Evolutionary conservation across 1,140 invertebrate species (phyloP), one percentile per base, ranked within the genome.

Genomic region (Heliconius eleuchia): DNA sequence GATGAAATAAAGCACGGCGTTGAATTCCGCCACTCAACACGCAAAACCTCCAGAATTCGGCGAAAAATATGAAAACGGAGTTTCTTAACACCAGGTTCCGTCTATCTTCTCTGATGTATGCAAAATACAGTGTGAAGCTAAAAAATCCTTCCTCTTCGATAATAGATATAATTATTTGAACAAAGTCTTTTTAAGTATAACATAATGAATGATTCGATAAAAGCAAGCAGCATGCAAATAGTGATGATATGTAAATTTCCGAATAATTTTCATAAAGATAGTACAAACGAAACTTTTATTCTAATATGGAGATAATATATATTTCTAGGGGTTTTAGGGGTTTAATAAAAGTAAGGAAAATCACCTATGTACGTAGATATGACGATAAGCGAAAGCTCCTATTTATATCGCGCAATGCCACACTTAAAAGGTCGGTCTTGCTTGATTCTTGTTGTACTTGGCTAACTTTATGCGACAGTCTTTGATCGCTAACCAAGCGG

Each of bases 381-480:
- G 9, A 27, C 23, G 23, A 30, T 66, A 27, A 66, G 30, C 23
- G 23, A 66, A 66, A 66, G 60, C 60, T 66, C 23, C 23, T 4
- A 66, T 66, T 60, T 30, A 66, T 66, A 30, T 16, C 60, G 30
- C 9, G 23, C 60, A 66, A 66, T 66, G 60, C 60, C 60, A 13
- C 30, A 66, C 1, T 66, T 66, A 66, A 66, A 66, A 66, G 60
- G 60, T 66, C 11, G 60, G 23, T 66, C 60, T 66, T 13, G 23
- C 60, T 66, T 66, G 60, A 30, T 66, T 66, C 60, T 66, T 30
- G 60, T 66, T 4, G 11, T 66, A 66, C 60, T 66, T 66, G 60
- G 23, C 23, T 66, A 66, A 66, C 60, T 66, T 66, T 30, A 66
- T 27, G 60, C 60, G 60, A 27, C 60, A 27, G 55, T 57, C 7